These are phyloP conservation scores for Nasonovia ribisnigri DNA, from an alignment of 2,888 invertebrate genomes.

Conservation along the genomic window DNA sequence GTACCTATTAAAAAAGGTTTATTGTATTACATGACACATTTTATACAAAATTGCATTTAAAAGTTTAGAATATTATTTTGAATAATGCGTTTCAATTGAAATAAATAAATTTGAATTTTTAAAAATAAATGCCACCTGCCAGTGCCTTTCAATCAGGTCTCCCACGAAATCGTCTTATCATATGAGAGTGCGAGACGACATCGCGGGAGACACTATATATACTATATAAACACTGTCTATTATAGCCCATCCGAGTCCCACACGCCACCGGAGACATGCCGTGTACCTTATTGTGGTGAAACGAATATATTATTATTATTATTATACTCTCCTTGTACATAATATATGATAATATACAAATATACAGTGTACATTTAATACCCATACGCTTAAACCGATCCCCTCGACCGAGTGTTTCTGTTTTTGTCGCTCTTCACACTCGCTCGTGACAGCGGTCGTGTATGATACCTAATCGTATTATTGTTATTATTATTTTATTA, in stretches of 20 bases:
- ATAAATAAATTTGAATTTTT: neutral
- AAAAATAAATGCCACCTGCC: neutral
- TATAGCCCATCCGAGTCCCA: neutral
- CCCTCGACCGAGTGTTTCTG: neutral
- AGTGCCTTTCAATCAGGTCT: neutral
- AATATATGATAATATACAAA: neutral
- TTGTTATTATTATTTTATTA: slow-evolving; percentile 42
- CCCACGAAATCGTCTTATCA: neutral
- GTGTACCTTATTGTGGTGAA: neutral
- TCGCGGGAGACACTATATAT: neutral
- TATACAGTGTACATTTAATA: neutral
- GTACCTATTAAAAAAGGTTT: too few species aligned
- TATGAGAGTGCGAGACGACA: neutral
- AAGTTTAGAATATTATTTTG: neutral
- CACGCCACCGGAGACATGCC: neutral
- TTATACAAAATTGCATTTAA: too few species aligned
- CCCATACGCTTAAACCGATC: slow-evolving; percentile 1
- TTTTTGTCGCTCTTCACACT: slow-evolving; percentile 1
- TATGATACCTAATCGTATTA: slow-evolving; percentile 20
- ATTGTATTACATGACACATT: too few species aligned
- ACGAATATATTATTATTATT: slow-evolving; percentile 1
- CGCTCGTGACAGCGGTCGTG: neutral
- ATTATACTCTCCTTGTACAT: neutral
- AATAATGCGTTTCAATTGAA: neutral
- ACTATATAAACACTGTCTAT: too few species aligned